Evolutionary conservation across 1,140 invertebrate species (phyloP), one percentile per base, ranked within the genome.

Genomic region (Drosophila ogumai): DNA sequence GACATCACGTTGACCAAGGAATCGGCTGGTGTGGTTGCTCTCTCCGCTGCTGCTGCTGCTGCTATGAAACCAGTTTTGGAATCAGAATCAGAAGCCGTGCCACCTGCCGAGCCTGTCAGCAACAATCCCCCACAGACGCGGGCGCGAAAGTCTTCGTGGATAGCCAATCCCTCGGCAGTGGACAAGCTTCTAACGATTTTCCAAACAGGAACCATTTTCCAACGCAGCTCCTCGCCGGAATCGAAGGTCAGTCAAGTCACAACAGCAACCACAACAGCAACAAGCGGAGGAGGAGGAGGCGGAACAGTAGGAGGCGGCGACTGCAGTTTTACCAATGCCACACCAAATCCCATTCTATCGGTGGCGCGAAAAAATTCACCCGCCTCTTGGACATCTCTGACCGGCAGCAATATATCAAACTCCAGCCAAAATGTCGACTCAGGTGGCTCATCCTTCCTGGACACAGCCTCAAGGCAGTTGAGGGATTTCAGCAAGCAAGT

Each of bases 161-260:
- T 94, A n/a, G 93, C 93, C 7, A 91, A 86, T 82, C 94, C 93
- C 0, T 93, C 93, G 28, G 93, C 94, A 74, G 90, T 94, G 34
- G 94, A 94, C 66, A 94, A 94, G 80, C 72, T 95, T 17, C 81
- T 94, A 0, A 94, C 93, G 38, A 71, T 95, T 6, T 95, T 95
- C 80, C 94, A 94, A 77, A 93, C 94, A 7, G 92, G 92, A 36
- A 94, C 91, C 72, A 82, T 94, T 43, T 95, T 95, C 74, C 94
- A 91, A 36, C 90, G 91, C 43, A 91, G 86, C 43, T 85, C 82
- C 25, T 92, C 91, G 8, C 91, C 91, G 9, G 91, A 92, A 56
- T 60, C 79, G 0, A 92, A 87, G 52, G 28, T 56, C 13, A 65
- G 69, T 38, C 81, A 44, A 43, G 41, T 34, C 13, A 55, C 25